Conservation (phyloP, 2,797 vertebrate species). For the Glyptemys insculpta region DNA sequence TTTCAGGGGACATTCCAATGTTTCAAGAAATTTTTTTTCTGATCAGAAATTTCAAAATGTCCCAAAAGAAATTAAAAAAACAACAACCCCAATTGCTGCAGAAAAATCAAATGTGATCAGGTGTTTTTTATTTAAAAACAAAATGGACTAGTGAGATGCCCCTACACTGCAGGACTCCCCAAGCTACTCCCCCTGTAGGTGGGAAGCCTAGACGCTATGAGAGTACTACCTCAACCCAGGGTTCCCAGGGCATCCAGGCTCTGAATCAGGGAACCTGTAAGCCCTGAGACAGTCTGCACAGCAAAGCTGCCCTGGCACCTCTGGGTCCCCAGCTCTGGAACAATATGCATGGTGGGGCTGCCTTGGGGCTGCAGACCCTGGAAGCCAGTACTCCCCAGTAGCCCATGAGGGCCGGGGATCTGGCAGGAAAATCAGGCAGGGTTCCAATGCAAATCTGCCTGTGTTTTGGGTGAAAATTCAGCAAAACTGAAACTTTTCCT, state of each 20-base stretch:
- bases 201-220: neutral
- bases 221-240: neutral
- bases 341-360: neutral
- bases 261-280: neutral
- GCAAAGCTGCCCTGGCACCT: neutral
- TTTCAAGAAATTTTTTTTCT: neutral
- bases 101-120: neutral
- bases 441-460: neutral
- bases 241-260: neutral
- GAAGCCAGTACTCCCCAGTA: no score
- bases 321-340: neutral
- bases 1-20: neutral
- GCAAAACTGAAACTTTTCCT: neutral
- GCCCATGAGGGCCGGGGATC: neutral
- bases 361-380: neutral
- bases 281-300: neutral
- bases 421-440: neutral
- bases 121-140: neutral
- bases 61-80: neutral
- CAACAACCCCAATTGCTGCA: neutral
- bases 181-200: neutral
- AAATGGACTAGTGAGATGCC: neutral
- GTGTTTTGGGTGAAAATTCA: neutral
- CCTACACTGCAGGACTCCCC: neutral
- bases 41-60: neutral